Evolutionary conservation across 2,797 vertebrate species (phyloP).

Genomic region (Agapornis canus): DNA sequence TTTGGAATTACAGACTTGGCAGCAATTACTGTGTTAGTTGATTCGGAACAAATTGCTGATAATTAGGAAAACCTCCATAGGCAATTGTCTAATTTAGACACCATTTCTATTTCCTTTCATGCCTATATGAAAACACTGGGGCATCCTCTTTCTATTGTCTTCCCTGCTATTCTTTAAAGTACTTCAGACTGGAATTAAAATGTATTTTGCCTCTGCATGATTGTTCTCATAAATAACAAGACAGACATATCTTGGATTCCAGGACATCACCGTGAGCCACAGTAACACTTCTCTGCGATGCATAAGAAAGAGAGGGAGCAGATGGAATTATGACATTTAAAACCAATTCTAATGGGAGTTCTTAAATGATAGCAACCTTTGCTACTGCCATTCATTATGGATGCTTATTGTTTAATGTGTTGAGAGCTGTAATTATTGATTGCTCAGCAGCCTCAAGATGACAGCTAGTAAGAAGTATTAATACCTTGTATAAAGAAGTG

Average conservation of each 20-base stretch:
- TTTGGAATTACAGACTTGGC: not conserved
- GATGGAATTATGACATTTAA: slow-evolving; percentile 26
- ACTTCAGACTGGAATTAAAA: not conserved
- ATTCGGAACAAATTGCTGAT: not conserved
- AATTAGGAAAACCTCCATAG: slow-evolving; percentile 42
- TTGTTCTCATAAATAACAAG: not conserved
- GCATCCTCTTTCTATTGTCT: not conserved
- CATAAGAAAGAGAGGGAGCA: not conserved
- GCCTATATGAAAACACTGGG: not conserved
- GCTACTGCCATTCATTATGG: not conserved
- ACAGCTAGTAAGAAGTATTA: slow-evolving; percentile 25
- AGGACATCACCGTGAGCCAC: not conserved
- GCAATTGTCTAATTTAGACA: slow-evolving; percentile 18
- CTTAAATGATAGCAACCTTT: slow-evolving; percentile 18
- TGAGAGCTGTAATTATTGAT: slow-evolving; percentile 22
- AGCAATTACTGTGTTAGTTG: not conserved
- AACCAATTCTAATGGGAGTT: not conserved
- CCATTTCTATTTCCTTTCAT: slow-evolving; percentile 9
- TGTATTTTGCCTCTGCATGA: not conserved
- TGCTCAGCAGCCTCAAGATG: slow-evolving; percentile 15
- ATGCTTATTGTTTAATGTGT: not conserved
- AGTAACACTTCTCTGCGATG: not conserved
- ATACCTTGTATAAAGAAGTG: not conserved
- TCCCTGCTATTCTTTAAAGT: not conserved
- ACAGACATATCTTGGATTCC: not conserved